Base-by-base conservation (phyloP, 2,888 invertebrate species). In the Morpho helenor region DNA sequence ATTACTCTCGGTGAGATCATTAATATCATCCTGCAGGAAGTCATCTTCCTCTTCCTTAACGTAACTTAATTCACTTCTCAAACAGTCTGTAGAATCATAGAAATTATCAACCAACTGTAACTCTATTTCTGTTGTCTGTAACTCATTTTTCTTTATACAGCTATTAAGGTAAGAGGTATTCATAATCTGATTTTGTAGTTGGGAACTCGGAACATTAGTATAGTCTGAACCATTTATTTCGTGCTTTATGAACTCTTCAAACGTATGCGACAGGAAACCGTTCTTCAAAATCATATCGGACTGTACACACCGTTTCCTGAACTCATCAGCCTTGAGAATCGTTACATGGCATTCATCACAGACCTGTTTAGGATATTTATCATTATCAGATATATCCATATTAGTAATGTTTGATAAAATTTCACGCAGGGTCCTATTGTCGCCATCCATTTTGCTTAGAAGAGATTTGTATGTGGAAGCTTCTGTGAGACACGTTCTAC, bases 351-450 rank as follows among this genome's bases (percentile, higher is more conserved):
- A 90, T 39, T 80, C 79, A 52, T 62, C 63, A 68, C 89, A 90
- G 56, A 90, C 75, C 62, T 84, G 84, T 69, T 84, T 81, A 0
- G 89, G 86, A 47, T 82, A 71, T 57, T 61, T 71, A 66, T 84
- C 79, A 42, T 73, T 76, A 9, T 67, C 63, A 66, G 71, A 73
- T 64, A 85, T 69, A 62, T 76, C 72, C 58, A 80, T 72, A 75
- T 82, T 79, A 22, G 76, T 72, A 23, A 82, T 70, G 68, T 77
- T 81, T 57, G 71, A 68, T 10, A 87, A 69, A 8, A 83, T 66
- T 60, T 86, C 81, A 7, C 69, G 62, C 16, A 87, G 64, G 41
- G 72, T 77, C 5, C 76, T 70, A 42, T 74, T 68, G 39, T 79
- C 77, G 6, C 65, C 72, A 0, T 74, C 74, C 51, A 75, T 64